These are phyloP conservation scores for Dimorphilus gyrociliatus DNA, from an alignment of 2,888 invertebrate genomes.

Conservation along the genomic window DNA sequence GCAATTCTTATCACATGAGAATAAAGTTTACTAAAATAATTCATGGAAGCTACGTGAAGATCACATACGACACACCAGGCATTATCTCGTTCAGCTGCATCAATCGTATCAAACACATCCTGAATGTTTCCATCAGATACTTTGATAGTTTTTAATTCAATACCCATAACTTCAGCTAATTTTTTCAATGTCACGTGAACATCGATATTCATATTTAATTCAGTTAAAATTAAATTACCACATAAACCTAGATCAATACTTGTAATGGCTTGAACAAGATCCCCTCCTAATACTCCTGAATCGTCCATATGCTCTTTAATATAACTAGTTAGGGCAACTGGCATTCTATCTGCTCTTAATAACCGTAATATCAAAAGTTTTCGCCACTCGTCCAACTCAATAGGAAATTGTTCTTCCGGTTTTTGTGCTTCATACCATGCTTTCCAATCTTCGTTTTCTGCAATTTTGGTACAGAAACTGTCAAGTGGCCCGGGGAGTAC, in stretches of 20 bases:
- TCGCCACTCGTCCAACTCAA: no score
- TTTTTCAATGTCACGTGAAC: background rate
- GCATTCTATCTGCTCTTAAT: slow-evolving; percentile 33
- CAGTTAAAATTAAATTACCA: no score
- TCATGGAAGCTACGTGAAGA: slow-evolving; percentile 21
- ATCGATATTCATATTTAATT: slow-evolving; percentile 1
- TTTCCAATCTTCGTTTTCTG: slow-evolving; percentile 25
- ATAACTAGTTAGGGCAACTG: slow-evolving; percentile 21
- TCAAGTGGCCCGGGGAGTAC: slow-evolving; percentile 33
- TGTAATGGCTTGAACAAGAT: no score
- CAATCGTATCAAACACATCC: slow-evolving; percentile 19
- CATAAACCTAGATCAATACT: no score
- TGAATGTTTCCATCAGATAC: slow-evolving; percentile 8
- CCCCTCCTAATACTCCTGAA: no score
- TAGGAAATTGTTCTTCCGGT: slow-evolving; percentile 25
- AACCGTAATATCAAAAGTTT: slow-evolving; percentile 30
- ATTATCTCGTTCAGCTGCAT: slow-evolving; percentile 24
- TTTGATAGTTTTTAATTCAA: background rate
- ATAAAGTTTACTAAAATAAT: slow-evolving; percentile 18
- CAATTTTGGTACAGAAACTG: slow-evolving; percentile 28
- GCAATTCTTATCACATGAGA: slow-evolving; percentile 18
- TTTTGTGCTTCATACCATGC: slow-evolving; percentile 21
- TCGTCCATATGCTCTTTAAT: slow-evolving; percentile 22
- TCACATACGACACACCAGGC: slow-evolving; percentile 30
- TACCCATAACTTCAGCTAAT: background rate